phyloP scores from a whole-genome alignment of 2,888 invertebrate species.

The Sinotaia quadrata region DNA sequence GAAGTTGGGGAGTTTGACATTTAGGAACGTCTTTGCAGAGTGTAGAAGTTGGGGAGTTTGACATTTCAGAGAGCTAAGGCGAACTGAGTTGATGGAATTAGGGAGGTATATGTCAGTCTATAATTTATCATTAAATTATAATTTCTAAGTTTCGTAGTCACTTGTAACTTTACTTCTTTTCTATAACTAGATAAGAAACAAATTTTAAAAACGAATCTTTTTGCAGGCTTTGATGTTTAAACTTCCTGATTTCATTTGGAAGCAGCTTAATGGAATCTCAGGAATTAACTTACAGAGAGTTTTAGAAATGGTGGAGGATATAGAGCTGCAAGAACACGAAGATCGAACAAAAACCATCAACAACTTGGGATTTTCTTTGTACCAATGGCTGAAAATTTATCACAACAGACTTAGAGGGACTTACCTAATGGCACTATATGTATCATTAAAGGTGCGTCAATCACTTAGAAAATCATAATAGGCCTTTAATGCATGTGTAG shows the following conservation, averaged over 20 bases:
- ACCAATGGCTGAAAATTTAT: constrained; percentile 62
- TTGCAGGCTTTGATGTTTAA: constrained; percentile 62
- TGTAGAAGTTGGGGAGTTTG: too few relatives aligned
- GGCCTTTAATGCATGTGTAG: too few relatives aligned
- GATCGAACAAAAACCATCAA: constrained; percentile 58
- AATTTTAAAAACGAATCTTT: background rate
- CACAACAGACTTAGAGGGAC: constrained; percentile 63
- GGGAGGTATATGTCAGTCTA: too few relatives aligned
- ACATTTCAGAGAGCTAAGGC: too few relatives aligned
- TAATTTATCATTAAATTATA: too few relatives aligned
- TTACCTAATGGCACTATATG: constrained; percentile 60
- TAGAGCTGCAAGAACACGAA: constrained; percentile 59
- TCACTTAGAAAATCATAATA: too few relatives aligned
- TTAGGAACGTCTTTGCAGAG: too few relatives aligned
- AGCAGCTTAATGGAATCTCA: constrained; percentile 57
- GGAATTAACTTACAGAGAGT: constrained; percentile 60
- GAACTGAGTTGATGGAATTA: too few relatives aligned
- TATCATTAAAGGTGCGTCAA: constrained; percentile 52
- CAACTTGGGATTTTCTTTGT: constrained; percentile 58
- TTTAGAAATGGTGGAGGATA: constrained; percentile 56
- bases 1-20: too few relatives aligned
- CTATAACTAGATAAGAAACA: too few relatives aligned
- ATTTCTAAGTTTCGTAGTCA: too few relatives aligned
- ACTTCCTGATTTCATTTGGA: constrained; percentile 63
- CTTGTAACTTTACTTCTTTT: too few relatives aligned